Evolutionary conservation across 2,797 vertebrate species (phyloP), one percentile per base, ranked within the genome.

Genomic region (Poeciliopsis gracilis): DNA sequence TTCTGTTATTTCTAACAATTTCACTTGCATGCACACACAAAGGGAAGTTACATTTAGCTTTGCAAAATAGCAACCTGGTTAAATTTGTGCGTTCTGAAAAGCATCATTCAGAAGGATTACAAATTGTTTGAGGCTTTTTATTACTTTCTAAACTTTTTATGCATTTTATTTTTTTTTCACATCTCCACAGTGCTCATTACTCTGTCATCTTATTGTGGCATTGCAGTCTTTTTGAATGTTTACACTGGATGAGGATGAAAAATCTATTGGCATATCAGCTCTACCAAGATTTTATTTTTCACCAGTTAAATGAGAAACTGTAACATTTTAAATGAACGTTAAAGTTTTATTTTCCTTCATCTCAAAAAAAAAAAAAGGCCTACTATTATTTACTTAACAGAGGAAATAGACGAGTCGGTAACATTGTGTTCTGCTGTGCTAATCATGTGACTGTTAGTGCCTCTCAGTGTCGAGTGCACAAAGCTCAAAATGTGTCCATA

Each of bases 401-500:
- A 71, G 41, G 30, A 25, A 53, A 79, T 41, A 76, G 10, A 16
- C 11, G 36, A 43, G 49, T 77, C 33, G 28, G 41, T 11, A 72
- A 74, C 70, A 9, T 6, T 51, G 84, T 74, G 28, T 66, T 75
- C 66, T 57, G 69, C 79, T 23, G 30, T 2, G 49, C 73, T 76
- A 76, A 23, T 90, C 90, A 87, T 91, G 84, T 89, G 88, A 90
- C 78, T 79, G 70, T 84, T 70, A 77, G n/a, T 55, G 82, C 46
- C 46, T 69, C 82, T 82, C 41, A 82, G 88, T 83, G 86, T 72
- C 63, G 83, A 80, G 91, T 76, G 89, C 88, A 92, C 80, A 85
- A 77, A 79, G 71, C 43, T 73, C 33, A 63, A 76, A 81, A 74
- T 55, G 76, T 78, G 73, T 45, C 51, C 75, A 33, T 10, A 30